A percentile compares a stretch with the other conserved stretches of the same genome.
These are phyloP conservation scores for Zeus faber DNA, from an alignment of 2,113 vertebrate species.

Conservation along the genomic window DNA sequence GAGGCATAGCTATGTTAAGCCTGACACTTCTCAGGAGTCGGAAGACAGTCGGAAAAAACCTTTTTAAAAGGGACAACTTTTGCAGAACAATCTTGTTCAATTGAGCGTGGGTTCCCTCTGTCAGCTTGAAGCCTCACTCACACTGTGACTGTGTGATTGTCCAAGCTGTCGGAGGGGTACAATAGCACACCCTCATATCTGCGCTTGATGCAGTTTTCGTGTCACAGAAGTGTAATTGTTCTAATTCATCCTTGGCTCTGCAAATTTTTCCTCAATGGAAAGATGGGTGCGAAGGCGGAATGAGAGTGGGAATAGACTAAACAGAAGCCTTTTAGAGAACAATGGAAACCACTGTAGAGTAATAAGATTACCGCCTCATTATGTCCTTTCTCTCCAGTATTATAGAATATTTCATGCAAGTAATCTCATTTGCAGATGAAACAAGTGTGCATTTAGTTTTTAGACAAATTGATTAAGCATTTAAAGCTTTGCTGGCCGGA, in stretches of 20 bases:
- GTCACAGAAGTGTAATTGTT: constrained; percentile 58
- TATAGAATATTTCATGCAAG: constrained; percentile 55
- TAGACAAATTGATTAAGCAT: constrained; percentile 53
- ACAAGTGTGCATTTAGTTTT: constrained; percentile 46
- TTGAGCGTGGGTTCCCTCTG: too few relatives aligned
- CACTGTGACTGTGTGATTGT: constrained; percentile 18
- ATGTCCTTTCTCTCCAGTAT: constrained; percentile 50
- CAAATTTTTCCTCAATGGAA: constrained; percentile 52
- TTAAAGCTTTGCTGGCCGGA: constrained; percentile 43
- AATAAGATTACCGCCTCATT: constrained; percentile 62
- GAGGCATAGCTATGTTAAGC: constrained; percentile 17
- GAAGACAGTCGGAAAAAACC: too few relatives aligned
- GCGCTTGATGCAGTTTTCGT: constrained; percentile 31
- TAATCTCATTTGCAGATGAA: constrained; percentile 60
- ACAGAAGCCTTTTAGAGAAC: constrained; percentile 56
- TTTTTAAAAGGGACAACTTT: constrained; percentile 16
- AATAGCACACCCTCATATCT: constrained; percentile 28
- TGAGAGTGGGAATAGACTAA: constrained; percentile 43
- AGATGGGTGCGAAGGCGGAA: constrained; percentile 50
- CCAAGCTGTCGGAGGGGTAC: constrained; percentile 29
- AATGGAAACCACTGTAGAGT: constrained; percentile 62
- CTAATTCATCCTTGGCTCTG: constrained; percentile 52
- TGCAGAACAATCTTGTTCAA: not conserved
- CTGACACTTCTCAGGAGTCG: constrained; percentile 5
- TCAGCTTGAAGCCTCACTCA: not conserved